These are phyloP conservation scores for Aricia artaxerxes DNA, from an alignment of 2,888 invertebrate species.

Conservation along the genomic window DNA sequence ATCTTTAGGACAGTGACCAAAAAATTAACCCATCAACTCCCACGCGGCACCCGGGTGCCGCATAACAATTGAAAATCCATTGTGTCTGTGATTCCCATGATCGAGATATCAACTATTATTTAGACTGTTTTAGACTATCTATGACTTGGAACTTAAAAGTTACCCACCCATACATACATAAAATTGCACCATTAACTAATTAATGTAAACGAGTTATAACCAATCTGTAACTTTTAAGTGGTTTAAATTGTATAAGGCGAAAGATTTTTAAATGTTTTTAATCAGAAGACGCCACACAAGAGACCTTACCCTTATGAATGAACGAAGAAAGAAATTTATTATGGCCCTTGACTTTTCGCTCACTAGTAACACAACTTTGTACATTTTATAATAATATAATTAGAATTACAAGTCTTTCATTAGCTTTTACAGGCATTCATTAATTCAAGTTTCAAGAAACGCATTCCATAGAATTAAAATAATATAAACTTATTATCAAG, in stretches of 20 bases:
- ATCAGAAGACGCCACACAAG: neutral
- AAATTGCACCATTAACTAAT: conserved; percentile 63
- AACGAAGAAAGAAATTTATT: neutral
- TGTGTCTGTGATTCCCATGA: too few species aligned
- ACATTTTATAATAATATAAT: neutral
- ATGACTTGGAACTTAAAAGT: conserved; percentile 41
- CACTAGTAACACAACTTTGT: conserved; percentile 20
- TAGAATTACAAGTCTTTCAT: neutral
- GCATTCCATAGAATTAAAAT: neutral
- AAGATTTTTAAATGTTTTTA: neutral
- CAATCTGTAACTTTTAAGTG: neutral
- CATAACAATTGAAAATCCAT: too few species aligned
- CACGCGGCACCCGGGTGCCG: too few species aligned
- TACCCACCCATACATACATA: conserved; percentile 46
- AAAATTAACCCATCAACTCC: neutral
- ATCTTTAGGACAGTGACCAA: neutral
- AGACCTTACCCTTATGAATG: neutral
- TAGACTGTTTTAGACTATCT: neutral
- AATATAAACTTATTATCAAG: neutral
- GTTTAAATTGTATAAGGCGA: neutral
- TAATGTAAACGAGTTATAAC: conserved; percentile 3
- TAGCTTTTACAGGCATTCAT: neutral
- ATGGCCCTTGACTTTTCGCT: conserved; percentile 12
- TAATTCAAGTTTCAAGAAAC: neutral
- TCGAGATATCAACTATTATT: neutral